A percentile compares a stretch with the other conserved stretches of the same genome.
phyloP scores from a whole-genome alignment of 2,113 vertebrate genomes.

The Rhinolophus ferrumequinum region DNA sequence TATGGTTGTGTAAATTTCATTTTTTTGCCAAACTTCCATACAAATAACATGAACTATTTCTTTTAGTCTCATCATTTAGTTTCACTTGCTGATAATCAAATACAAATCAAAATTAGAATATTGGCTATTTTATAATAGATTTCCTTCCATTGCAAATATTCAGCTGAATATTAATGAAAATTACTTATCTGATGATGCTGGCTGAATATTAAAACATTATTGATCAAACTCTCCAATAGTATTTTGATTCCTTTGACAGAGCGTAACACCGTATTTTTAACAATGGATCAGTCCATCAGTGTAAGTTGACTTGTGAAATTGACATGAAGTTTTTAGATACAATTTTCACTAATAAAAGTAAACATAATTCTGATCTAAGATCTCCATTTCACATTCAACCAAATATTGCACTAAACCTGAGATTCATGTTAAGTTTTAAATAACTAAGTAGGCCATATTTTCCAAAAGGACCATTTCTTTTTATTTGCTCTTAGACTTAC shows the following conservation, averaged over 20 bases:
- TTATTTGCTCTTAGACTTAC: neutral
- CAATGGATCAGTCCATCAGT: neutral
- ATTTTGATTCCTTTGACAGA: neutral
- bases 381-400: neutral
- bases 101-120: constrained; percentile 8
- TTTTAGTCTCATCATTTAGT: neutral
- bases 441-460: constrained; percentile 14
- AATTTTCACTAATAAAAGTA: constrained; percentile 15
- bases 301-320: neutral
- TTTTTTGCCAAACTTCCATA: neutral
- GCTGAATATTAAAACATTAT: neutral
- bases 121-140: neutral
- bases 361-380: constrained; percentile 41
- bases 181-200: neutral
- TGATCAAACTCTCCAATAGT: neutral
- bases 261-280: neutral
- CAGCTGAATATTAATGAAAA: neutral
- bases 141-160: neutral
- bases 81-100: constrained; percentile 32
- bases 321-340: neutral
- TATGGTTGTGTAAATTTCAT: neutral
- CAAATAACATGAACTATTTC: constrained; percentile 1
- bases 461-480: constrained; percentile 25
- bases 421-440: constrained; percentile 38
- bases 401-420: neutral